Base-by-base conservation (phyloP, 2,113 vertebrate genomes). In the Columba livia region DNA sequence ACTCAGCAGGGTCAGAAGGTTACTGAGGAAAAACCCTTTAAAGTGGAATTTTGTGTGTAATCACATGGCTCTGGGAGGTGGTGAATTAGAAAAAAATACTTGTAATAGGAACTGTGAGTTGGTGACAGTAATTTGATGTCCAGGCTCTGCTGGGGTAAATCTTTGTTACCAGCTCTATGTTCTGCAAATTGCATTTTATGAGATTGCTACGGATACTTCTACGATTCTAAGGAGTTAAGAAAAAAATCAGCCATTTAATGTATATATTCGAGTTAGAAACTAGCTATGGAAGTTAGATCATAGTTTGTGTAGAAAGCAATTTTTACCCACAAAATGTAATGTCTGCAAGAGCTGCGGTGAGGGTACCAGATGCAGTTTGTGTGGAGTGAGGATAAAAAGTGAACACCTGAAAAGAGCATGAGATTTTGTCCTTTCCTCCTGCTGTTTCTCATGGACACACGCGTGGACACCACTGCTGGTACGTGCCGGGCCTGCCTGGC, bases 391-490 rank as follows among this genome's bases (percentile, higher is more conserved):
- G 19, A 20, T 38, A 14, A 78, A 12, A 67, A 20, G 34, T 6
- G 12, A 38, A 12, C 16, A 31, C 14, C 29, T 11, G 19, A 24
- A 11, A 38, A 64, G 17, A 42, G 23, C 1, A 0, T 26, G 28
- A 50, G 58, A 11, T 28, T 31, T 56, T 13, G 7, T 25, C 20
- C 14, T n/a, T 28, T 16, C 60, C 44, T 26, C 72, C 7, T 1
- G 2, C 38, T 5, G 0, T 51, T 50, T 56, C 40, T 48, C 21
- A 16, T 2, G 24, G 71, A 29, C 34, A 17, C 36, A 4, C 3
- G 9, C 9, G 6, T 5, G 8, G 28, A 32, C 19, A 10, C 15
- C 0, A 0, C 19, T n/a, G 2, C 3, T 3, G 15, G 38, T 18
- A 8, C 1, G 3, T 20, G 36, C 14, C 66, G 31, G 71, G n/a